phyloP scores from a whole-genome alignment of 2,797 vertebrate genomes.

The Thalassophryne amazonica region DNA sequence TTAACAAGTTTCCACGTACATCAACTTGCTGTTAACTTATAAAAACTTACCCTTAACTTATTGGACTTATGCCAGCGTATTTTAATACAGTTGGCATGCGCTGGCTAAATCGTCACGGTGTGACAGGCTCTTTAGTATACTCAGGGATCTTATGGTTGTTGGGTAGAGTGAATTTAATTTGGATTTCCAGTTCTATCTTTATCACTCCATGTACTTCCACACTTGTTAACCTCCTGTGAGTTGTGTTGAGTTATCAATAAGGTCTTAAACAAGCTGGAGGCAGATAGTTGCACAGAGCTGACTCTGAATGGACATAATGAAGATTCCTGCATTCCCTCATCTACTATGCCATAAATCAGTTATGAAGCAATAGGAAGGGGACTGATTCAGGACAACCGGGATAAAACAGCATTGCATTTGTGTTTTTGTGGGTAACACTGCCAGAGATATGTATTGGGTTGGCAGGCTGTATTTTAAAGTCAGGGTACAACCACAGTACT shows the following conservation, averaged over 20 bases:
- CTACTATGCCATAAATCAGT: slow-evolving; percentile 25
- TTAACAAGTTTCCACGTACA: no score
- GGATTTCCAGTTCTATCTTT: slow-evolving; percentile 51
- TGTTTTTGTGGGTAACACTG: slow-evolving; percentile 9
- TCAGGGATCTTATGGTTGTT: no score
- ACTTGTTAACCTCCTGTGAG: slow-evolving; percentile 27
- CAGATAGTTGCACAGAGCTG: slow-evolving; percentile 13
- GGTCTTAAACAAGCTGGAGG: slow-evolving; percentile 25
- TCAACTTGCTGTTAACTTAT: no score
- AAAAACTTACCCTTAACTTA: no score
- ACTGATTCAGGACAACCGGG: no score
- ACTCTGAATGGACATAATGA: slow-evolving; percentile 22
- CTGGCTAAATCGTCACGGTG: no score
- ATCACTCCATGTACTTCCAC: slow-evolving; percentile 23
- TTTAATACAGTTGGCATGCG: no score
- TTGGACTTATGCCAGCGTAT: no score
- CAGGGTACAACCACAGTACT: slow-evolving; percentile 5
- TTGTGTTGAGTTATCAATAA: slow-evolving; percentile 62
- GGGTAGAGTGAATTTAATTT: slow-evolving; percentile 41
- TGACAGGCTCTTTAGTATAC: no score
- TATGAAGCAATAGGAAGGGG: no score
- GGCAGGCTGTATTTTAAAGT: slow-evolving; percentile 1
- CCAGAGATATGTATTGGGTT: neutral
- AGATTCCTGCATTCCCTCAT: slow-evolving; percentile 1
- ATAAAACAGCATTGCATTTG: neutral